A percentile compares a stretch with the other conserved stretches of the same genome.
These are phyloP conservation scores for Thelaira solivaga DNA, from an alignment of 2,888 invertebrate species.

Conservation along the genomic window DNA sequence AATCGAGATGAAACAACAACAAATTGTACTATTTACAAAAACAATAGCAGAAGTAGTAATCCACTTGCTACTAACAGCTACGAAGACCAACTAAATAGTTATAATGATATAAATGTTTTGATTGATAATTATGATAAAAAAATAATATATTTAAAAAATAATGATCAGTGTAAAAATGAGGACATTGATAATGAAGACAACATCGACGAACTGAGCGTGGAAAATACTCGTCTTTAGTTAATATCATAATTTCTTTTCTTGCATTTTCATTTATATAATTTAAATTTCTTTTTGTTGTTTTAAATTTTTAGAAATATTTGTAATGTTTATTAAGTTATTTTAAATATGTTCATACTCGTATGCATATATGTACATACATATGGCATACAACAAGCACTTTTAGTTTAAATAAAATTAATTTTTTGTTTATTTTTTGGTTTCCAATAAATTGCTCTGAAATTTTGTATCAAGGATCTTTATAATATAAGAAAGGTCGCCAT, in stretches of 20 bases:
- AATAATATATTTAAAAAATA: conserved; percentile 30
- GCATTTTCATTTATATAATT: conserved; percentile 13
- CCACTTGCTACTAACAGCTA: conserved; percentile 11
- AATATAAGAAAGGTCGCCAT: no score
- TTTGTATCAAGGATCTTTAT: no score
- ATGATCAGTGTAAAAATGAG: conserved; percentile 34
- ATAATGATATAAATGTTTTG: conserved; percentile 56
- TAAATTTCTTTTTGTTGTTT: conserved; percentile 19
- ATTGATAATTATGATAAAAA: conserved; percentile 62
- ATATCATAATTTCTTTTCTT: conserved; percentile 8
- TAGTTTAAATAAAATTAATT: no score
- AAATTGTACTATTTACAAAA: conserved; percentile 4
- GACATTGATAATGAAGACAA: conserved; percentile 27
- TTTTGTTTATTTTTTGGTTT: no score
- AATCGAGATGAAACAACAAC: conserved; percentile 9
- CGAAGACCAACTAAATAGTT: conserved; percentile 37
- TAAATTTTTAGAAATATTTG: conserved; percentile 30
- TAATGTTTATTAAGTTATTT: conserved; percentile 30
- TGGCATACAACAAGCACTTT: no score
- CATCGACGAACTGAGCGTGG: conserved; percentile 72
- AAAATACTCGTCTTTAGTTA: conserved; percentile 74
- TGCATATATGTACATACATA: no score
- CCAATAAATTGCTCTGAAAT: no score
- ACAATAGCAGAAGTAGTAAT: conserved; percentile 12
- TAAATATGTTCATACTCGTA: neutral